Conservation (phyloP, 2,113 vertebrate species). For the Vulpes vulpes region DNA sequence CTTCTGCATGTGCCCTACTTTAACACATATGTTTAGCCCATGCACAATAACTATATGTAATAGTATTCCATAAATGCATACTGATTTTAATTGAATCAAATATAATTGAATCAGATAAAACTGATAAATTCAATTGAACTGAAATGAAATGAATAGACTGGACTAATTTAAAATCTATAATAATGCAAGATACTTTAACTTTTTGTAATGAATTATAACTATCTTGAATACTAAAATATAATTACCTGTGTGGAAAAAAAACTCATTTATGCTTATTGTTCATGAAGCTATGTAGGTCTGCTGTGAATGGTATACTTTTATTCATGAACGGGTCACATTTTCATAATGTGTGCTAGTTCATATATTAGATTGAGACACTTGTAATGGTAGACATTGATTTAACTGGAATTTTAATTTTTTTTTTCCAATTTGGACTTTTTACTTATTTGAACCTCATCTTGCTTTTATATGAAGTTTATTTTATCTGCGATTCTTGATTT, state of each 20-base stretch:
- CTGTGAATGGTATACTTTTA: not conserved
- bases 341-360: not conserved
- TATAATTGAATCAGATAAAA: constrained; percentile 47
- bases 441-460: not conserved
- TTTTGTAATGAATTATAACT: constrained; percentile 51
- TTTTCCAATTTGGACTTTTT: not conserved
- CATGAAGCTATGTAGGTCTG: not conserved
- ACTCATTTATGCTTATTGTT: constrained; percentile 19
- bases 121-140: constrained; percentile 14
- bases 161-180: constrained; percentile 45
- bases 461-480: not conserved
- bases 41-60: not conserved
- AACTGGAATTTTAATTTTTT: constrained; percentile 2
- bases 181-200: constrained; percentile 47
- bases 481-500: constrained; percentile 42
- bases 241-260: not conserved
- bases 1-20: not conserved
- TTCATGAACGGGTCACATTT: not conserved
- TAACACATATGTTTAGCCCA: not conserved
- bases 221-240: constrained; percentile 47
- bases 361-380: not conserved
- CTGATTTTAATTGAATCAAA: constrained; percentile 53
- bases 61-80: not conserved
- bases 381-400: constrained; percentile 9
- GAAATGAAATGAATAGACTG: constrained; percentile 48